A percentile compares a stretch with the other conserved stretches of the same genome.
Evolutionary conservation across 2,797 vertebrate species (phyloP).

Genomic region (Iguana delicatissima): DNA sequence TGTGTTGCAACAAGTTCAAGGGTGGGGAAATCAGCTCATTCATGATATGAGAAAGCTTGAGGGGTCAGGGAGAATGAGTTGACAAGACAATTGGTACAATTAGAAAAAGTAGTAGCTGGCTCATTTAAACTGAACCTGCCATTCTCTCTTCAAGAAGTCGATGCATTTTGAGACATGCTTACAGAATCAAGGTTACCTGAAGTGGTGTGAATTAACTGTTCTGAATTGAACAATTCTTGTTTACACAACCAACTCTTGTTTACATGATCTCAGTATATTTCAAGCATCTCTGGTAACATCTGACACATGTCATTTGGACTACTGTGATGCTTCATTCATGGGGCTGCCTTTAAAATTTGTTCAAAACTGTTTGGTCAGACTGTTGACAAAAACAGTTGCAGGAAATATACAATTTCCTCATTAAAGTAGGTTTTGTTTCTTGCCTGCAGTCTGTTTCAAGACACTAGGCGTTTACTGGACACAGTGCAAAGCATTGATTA

Average conservation of each 20-base stretch:
- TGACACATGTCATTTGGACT: neutral
- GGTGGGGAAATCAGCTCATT: conserved; percentile 57
- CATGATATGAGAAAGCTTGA: conserved; percentile 31
- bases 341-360: neutral
- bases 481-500: neutral
- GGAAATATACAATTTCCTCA: too few species aligned
- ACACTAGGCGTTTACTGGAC: neutral
- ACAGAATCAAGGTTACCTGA: neutral
- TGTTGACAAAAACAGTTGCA: too few species aligned
- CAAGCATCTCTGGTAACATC: neutral
- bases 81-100: conserved; percentile 37
- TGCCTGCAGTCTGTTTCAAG: neutral
- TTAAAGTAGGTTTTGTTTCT: neutral
- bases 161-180: neutral
- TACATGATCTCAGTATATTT: neutral
- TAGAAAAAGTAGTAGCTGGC: conserved; percentile 41
- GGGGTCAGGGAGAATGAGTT: conserved; percentile 26
- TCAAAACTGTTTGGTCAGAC: neutral
- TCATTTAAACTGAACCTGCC: conserved; percentile 31
- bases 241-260: neutral
- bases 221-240: neutral
- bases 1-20: conserved; percentile 74
- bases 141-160: neutral
- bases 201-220: neutral
- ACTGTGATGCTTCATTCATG: neutral